Conservation (phyloP, 2,888 invertebrate species). For the Allophyes oxyacanthae region DNA sequence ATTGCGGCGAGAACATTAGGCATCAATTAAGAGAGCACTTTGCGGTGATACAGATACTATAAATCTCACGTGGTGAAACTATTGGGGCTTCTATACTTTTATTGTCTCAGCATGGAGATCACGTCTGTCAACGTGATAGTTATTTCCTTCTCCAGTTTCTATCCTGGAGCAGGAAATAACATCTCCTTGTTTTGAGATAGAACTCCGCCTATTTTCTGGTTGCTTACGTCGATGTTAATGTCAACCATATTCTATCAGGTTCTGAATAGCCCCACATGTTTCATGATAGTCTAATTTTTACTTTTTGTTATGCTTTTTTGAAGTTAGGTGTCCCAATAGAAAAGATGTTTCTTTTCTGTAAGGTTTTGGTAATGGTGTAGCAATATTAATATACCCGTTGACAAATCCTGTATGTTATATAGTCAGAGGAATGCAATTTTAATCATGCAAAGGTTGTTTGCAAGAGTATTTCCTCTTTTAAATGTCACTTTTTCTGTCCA, state of each 20-base stretch:
- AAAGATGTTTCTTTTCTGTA: conserved; percentile 26
- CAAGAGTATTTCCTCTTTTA: conserved; percentile 17
- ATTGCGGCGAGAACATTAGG: conserved; percentile 11
- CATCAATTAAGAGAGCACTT: conserved; percentile 17
- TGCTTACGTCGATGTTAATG: conserved; percentile 37
- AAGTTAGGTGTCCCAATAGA: conserved; percentile 30
- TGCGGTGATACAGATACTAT: conserved; percentile 26
- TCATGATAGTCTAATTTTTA: conserved; percentile 51
- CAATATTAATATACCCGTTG: conserved; percentile 14
- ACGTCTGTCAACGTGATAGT: conserved; percentile 14
- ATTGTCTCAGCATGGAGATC: conserved; percentile 46
- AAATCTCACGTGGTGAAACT: conserved; percentile 39
- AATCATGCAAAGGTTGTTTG: conserved; percentile 20
- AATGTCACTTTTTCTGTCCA: conserved; percentile 8
- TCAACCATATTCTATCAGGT: conserved; percentile 48
- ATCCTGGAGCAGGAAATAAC: conserved; percentile 22
- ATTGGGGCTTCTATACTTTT: conserved; percentile 51
- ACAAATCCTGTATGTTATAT: conserved; percentile 20
- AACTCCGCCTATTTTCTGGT: conserved; percentile 60
- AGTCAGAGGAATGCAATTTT: conserved; percentile 30
- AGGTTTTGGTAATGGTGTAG: conserved; percentile 23
- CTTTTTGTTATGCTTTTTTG: conserved; percentile 43
- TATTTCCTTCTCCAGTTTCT: conserved; percentile 18
- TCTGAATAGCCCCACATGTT: conserved; percentile 50
- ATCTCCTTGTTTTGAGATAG: conserved; percentile 56